Evolutionary conservation across 2,888 invertebrate genomes (phyloP), one percentile per base, ranked within the genome.

Genomic region (Sarcophaga variegata): DNA sequence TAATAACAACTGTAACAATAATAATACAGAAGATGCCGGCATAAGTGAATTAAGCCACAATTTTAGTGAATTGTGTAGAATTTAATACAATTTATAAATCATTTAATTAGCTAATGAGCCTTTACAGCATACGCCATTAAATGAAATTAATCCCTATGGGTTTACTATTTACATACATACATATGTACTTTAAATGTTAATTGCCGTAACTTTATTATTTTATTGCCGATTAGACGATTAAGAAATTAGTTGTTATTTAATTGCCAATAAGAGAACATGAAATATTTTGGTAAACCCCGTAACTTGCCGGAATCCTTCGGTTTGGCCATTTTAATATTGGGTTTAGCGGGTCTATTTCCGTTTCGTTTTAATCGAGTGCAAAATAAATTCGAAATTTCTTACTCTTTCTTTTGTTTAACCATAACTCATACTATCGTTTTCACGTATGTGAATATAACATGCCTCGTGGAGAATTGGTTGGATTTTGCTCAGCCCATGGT

Each of bases 11-110:
- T 45, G 45, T 17, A 75, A 11, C 2, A 81, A 87, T 25, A 77
- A 74, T 14, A 66, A 64, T 66, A 71, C 66, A 4, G 85, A 79
- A 0, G 93, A 93, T 25, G 91, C 92, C 70, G n/a, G 81, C 81
- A 83, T 88, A 8, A 90, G 89, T 85, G 88, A 90, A 8, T 83
- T 93, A 1, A 92, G 92, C 79, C 90, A 90, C 27, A 89, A 89
- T 69, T 90, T 93, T 10, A 92, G 90, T 88, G 92, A 92, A 83
- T 87, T 91, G 75, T 92, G 91, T 81, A 88, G 78, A 85, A 82
- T 88, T 47, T 89, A 77, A 88, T 54, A 4, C 4, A 49, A 49
- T 14, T 49, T 12, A 49, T 49, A 3, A 49, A 14, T 49, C 49
- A 8, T 37, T 37, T 37, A 37, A 37, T 37, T 2, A 8, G 37